Evolutionary conservation across 2,888 invertebrate species (phyloP).

Genomic region (Eucera pruinosa): DNA sequence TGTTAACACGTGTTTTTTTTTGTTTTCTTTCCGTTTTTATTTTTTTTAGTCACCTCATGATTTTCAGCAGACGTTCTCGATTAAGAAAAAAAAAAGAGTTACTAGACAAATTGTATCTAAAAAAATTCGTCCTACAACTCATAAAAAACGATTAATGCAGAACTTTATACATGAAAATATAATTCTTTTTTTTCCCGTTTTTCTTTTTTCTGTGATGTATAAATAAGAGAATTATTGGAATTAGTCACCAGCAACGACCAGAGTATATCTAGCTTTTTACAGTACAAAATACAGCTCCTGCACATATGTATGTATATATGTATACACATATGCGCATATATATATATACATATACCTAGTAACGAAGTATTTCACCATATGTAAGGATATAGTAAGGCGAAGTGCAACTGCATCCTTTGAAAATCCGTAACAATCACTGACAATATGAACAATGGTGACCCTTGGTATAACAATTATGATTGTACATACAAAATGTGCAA

Average conservation of each 20-base stretch:
- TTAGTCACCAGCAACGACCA: constrained; percentile 80
- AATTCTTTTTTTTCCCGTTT: constrained; percentile 52
- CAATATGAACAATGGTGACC: constrained; percentile 69
- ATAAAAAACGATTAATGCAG: constrained; percentile 55
- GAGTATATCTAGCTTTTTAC: constrained; percentile 83
- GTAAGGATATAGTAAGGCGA: constrained; percentile 79
- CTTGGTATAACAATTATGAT: constrained; percentile 69
- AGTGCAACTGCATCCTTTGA: constrained; percentile 52
- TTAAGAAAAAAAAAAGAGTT: constrained; percentile 41
- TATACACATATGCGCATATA: constrained; percentile 71
- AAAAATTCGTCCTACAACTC: constrained; percentile 64
- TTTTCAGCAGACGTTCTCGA: constrained; percentile 38
- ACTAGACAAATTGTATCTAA: constrained; percentile 58
- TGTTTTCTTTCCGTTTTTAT: too few relatives aligned
- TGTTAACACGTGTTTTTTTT: constrained; percentile 26
- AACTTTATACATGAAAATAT: constrained; percentile 70
- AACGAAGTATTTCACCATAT: constrained; percentile 78
- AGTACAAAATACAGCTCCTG: constrained; percentile 84
- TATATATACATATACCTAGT: constrained; percentile 79
- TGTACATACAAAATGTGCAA: constrained; percentile 77
- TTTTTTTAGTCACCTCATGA: constrained; percentile 41
- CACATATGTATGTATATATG: constrained; percentile 77
- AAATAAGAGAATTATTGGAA: constrained; percentile 66
- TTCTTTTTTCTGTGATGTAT: constrained; percentile 64
- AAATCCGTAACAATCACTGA: constrained; percentile 54